Evolutionary conservation across 2,888 invertebrate species (phyloP).

Genomic region (Molanna angustata): DNA sequence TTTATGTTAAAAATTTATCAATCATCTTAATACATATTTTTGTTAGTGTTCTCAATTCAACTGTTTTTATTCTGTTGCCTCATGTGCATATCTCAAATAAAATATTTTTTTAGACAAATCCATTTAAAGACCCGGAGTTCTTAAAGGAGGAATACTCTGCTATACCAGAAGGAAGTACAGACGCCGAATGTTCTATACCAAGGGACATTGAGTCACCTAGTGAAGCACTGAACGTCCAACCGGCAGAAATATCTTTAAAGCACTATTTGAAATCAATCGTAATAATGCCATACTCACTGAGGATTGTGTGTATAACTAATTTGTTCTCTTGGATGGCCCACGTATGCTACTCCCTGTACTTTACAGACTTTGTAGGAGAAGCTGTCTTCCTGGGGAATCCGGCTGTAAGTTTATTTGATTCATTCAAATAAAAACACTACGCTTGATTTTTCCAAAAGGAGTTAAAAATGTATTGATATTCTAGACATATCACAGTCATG

Average conservation of each 20-base stretch:
- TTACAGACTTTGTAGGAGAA: conserved; percentile 94
- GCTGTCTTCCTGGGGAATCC: conserved; percentile 86
- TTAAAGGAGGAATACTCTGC: conserved; percentile 33
- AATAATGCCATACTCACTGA: conserved; percentile 85
- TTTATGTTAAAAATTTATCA: too few species aligned
- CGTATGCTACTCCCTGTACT: conserved; percentile 94
- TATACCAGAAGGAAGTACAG: conserved; percentile 37
- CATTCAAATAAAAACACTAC: too few species aligned
- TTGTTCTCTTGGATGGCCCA: conserved; percentile 98
- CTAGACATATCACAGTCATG: too few species aligned
- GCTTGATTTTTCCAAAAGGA: too few species aligned
- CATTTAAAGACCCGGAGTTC: conserved; percentile 21
- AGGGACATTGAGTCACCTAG: not conserved
- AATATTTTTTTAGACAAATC: conserved; percentile 29
- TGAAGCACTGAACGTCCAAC: not conserved
- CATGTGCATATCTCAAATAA: too few species aligned
- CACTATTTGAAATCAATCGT: conserved; percentile 87
- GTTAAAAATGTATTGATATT: too few species aligned
- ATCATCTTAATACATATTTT: too few species aligned
- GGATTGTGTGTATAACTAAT: conserved; percentile 87
- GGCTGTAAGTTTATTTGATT: conserved; percentile 58
- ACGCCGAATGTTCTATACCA: conserved; percentile 5
- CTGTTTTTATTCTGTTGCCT: too few species aligned
- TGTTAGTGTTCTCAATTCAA: too few species aligned
- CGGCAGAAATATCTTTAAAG: conserved; percentile 54